Percentiles rank a stretch among this genome's conserved stretches.
Conservation (phyloP, 2,113 vertebrate species). For the Neogobius melanostomus region DNA sequence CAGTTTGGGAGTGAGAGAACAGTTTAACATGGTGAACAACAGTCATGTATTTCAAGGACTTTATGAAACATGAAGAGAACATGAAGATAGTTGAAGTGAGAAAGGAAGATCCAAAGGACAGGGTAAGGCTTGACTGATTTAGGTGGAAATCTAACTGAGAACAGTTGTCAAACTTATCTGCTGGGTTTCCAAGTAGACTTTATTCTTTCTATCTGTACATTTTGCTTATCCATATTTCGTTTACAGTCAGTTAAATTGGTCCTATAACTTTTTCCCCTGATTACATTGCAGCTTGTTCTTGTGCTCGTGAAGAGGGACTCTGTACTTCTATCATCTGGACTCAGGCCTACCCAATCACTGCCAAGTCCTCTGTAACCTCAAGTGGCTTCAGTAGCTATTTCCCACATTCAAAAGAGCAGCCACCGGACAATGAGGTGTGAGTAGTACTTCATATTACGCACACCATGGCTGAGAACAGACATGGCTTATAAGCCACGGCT, state of each 20-base stretch:
- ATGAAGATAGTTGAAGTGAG: too few species aligned
- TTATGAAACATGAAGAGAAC: too few species aligned
- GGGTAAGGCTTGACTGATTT: too few species aligned
- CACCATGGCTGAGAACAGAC: constrained; percentile 51
- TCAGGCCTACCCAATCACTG: constrained; percentile 16
- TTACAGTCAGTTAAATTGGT: background rate
- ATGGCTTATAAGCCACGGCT: constrained; percentile 36
- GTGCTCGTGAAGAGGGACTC: constrained; percentile 4
- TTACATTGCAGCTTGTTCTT: constrained; percentile 12
- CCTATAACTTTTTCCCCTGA: background rate
- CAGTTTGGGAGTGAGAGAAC: too few species aligned
- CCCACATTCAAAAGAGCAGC: constrained; percentile 45
- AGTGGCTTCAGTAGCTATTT: constrained; percentile 39
- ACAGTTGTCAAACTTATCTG: too few species aligned
- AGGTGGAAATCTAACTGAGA: too few species aligned
- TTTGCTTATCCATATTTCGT: background rate
- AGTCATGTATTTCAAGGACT: too few species aligned
- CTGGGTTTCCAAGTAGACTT: too few species aligned
- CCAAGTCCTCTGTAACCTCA: constrained; percentile 28
- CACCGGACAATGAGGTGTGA: constrained; percentile 44
- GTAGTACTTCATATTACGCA: constrained; percentile 44
- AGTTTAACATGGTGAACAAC: too few species aligned
- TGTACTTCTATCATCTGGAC: constrained; percentile 21
- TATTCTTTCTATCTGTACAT: background rate
- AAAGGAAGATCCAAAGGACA: too few species aligned